A percentile compares a stretch with the other conserved stretches of the same genome.
phyloP scores from a whole-genome alignment of 2,113 vertebrate species.

The Stigmatopora argus region DNA sequence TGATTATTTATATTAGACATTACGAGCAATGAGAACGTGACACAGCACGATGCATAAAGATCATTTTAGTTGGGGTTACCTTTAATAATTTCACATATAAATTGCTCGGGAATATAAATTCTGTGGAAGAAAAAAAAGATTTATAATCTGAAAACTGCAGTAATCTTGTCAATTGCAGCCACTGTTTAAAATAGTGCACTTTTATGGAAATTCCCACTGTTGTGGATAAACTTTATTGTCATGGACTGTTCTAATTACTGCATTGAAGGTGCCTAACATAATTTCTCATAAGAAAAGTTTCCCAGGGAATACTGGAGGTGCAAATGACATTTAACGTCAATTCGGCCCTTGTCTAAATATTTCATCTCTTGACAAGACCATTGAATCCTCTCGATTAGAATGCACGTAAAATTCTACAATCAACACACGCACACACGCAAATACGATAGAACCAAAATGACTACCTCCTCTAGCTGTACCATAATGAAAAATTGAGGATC shows the following conservation, averaged over 20 bases:
- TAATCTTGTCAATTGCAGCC: neutral
- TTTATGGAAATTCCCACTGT: neutral
- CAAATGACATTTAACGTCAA: constrained; percentile 65
- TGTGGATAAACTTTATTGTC: constrained; percentile 58
- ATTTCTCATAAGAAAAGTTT: constrained; percentile 59
- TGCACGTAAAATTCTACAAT: constrained; percentile 61
- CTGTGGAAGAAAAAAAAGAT: no score
- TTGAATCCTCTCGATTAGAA: constrained; percentile 63
- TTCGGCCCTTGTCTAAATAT: constrained; percentile 66
- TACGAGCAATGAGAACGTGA: neutral
- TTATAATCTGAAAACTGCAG: no score
- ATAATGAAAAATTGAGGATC: constrained; percentile 57
- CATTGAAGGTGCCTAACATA: constrained; percentile 42
- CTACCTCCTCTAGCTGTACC: constrained; percentile 45
- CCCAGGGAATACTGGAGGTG: constrained; percentile 60
- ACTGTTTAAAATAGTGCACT: neutral
- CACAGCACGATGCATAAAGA: no score
- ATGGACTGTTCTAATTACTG: constrained; percentile 56
- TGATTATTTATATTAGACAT: neutral
- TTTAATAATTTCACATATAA: no score
- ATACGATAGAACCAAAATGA: constrained; percentile 51
- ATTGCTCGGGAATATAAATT: no score
- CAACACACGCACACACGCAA: constrained; percentile 41
- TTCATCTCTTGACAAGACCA: constrained; percentile 62
- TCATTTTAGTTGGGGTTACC: no score